These are phyloP conservation scores for Beroe forskalii DNA, from an alignment of 37 sponge, comb jelly and placozoan species.

Conservation along the genomic window DNA sequence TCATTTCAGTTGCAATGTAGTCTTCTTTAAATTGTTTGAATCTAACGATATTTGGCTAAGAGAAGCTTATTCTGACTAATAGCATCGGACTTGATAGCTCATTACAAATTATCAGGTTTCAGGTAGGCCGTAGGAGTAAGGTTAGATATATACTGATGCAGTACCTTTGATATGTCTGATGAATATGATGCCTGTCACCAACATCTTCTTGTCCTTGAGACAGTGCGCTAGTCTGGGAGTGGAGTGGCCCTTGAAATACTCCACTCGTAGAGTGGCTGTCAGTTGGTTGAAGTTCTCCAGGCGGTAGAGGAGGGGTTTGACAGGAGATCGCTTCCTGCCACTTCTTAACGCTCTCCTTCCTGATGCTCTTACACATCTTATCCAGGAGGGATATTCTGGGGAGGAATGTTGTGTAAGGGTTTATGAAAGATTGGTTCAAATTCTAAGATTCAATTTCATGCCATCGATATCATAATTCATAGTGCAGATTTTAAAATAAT, in stretches of 20 bases:
- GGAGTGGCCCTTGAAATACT: conserved; percentile 59
- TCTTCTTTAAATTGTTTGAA: too few species aligned
- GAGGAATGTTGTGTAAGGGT: too few species aligned
- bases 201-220: conserved; percentile 32
- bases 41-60: too few species aligned
- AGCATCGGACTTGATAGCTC: too few species aligned
- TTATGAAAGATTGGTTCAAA: too few species aligned
- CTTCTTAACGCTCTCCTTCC: conserved; percentile 39
- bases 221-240: conserved; percentile 55
- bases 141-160: not conserved
- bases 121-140: too few species aligned
- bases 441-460: too few species aligned
- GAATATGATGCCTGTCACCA: conserved; percentile 44
- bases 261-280: conserved; percentile 3
- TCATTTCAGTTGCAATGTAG: too few species aligned
- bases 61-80: too few species aligned
- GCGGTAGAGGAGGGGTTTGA: conserved; percentile 5
- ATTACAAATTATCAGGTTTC: too few species aligned
- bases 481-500: too few species aligned
- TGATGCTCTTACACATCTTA: not conserved
- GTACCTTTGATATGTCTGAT: conserved; percentile 40
- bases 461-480: too few species aligned
- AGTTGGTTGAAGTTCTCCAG: conserved; percentile 22
- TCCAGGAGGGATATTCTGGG: conserved; percentile 34
- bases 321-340: conserved; percentile 60